Evolutionary conservation across 2,888 invertebrate species (phyloP).

Genomic region (Tillus elongatus): DNA sequence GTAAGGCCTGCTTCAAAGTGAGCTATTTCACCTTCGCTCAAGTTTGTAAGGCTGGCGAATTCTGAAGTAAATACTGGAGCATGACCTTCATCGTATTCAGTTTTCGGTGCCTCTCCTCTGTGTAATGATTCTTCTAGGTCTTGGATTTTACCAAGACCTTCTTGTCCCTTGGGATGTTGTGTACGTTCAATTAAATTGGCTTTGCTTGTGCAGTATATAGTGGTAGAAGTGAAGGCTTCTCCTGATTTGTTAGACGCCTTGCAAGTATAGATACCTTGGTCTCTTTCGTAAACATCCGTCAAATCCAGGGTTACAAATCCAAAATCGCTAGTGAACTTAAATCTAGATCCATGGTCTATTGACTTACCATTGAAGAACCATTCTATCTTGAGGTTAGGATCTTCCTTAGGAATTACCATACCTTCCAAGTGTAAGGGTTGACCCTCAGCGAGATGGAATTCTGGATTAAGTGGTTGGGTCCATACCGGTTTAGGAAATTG

Average conservation of each 20-base stretch:
- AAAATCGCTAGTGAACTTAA: conserved; percentile 89
- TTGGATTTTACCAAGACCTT: conserved; percentile 84
- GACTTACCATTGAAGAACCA: conserved; percentile 92
- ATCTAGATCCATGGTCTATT: conserved; percentile 77
- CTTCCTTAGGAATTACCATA: conserved; percentile 87
- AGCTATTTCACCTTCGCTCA: conserved; percentile 92
- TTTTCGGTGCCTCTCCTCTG: conserved; percentile 56
- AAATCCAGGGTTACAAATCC: conserved; percentile 93
- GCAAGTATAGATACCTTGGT: conserved; percentile 89
- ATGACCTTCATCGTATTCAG: conserved; percentile 69
- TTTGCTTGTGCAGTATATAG: conserved; percentile 73
- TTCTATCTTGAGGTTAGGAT: conserved; percentile 82
- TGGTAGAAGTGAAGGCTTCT: conserved; percentile 87
- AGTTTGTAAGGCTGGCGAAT: conserved; percentile 70
- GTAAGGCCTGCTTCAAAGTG: conserved; percentile 95
- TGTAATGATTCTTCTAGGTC: conserved; percentile 80
- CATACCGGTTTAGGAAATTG: conserved; percentile 80
- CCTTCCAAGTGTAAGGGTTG: conserved; percentile 88
- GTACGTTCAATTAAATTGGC: conserved; percentile 78
- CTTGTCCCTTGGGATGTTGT: conserved; percentile 91
- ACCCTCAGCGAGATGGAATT: conserved; percentile 72
- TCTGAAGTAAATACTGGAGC: conserved; percentile 83
- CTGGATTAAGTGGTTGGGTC: conserved; percentile 71
- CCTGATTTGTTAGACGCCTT: conserved; percentile 82
- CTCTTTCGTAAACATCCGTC: conserved; percentile 83